Evolutionary conservation across 2,888 invertebrate genomes (phyloP).

Genomic region (Himalopsyche kuldschensis): DNA sequence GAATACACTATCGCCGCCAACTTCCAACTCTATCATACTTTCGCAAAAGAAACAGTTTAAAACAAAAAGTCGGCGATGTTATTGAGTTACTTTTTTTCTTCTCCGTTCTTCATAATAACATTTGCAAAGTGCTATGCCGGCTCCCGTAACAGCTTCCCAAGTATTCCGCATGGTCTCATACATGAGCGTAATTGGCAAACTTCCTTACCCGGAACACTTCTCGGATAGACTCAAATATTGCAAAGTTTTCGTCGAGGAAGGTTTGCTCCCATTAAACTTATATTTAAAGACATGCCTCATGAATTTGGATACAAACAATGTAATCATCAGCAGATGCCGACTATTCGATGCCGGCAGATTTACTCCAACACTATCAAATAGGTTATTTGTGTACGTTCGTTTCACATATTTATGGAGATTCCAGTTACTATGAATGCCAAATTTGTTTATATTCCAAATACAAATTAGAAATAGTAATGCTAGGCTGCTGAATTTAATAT

Average conservation of each 20-base stretch:
- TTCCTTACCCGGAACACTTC: neutral
- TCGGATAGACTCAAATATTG: neutral
- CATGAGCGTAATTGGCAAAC: neutral
- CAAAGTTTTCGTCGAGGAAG: neutral
- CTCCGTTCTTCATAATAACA: neutral
- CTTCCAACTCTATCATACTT: neutral
- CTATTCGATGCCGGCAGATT: too few species aligned
- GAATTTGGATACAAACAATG: neutral
- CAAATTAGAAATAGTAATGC: too few species aligned
- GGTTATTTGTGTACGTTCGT: too few species aligned
- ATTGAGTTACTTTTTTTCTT: neutral
- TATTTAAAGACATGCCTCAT: neutral
- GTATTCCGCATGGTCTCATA: neutral
- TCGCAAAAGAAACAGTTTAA: neutral
- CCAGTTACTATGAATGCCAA: too few species aligned
- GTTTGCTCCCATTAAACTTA: neutral
- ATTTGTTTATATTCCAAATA: too few species aligned
- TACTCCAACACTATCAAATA: too few species aligned
- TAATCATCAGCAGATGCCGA: neutral
- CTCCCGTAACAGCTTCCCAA: neutral
- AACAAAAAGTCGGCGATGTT: neutral
- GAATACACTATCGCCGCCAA: neutral
- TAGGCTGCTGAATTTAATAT: too few species aligned
- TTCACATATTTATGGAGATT: too few species aligned
- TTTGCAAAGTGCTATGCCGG: neutral